Base-by-base conservation (phyloP, 2,888 invertebrate genomes). In the Clivina fossor region DNA sequence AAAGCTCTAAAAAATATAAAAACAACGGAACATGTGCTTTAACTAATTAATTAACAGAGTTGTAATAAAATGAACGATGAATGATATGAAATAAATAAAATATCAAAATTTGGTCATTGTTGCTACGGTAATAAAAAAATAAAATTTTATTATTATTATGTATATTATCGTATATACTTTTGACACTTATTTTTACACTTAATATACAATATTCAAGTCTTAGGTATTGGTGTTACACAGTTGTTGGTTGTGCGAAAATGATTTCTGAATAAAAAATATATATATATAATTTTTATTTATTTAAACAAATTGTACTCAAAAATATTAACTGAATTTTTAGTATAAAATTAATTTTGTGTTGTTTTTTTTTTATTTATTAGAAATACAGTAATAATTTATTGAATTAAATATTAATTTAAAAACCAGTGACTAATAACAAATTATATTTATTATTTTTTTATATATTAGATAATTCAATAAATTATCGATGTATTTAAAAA, bases 211-310 rank as follows among this genome's bases (percentile, higher is more conserved):
- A 41, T 51, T 51, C 40, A 51, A 51, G 51, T 51, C 51, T 51
- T 51, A 51, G 43, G 51, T 40, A 51, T 51, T 51, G 51, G 51
- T 51, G 51, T 51, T 51, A 32, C 33, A 48, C 37, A 51, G 51
- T 41, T 38, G 18, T 41, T 32, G 51, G 51, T 41, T 40, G 51
- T 41, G 41, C 51, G 51, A 51, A 18, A 44, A 44, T 44, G 44
- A 44, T 32, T 44, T 44, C 32, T 11, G 4, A 13, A 43, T 43
- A 20, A 43, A 44, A 13, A 44, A 30, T 9, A 22, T 4, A 40
- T 3, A 38, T 16, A 3, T 20, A 16, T 15, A 26, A 43, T 26
- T 18, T 28, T 28, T 19, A 43, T 44, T 19, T 30, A n/a, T 19
- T 44, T 18, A 16, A 30, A 44, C 5, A 44, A 20, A 44, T n/a